phyloP scores from a whole-genome alignment of 2,113 vertebrate species.

The Myotis davidii region DNA sequence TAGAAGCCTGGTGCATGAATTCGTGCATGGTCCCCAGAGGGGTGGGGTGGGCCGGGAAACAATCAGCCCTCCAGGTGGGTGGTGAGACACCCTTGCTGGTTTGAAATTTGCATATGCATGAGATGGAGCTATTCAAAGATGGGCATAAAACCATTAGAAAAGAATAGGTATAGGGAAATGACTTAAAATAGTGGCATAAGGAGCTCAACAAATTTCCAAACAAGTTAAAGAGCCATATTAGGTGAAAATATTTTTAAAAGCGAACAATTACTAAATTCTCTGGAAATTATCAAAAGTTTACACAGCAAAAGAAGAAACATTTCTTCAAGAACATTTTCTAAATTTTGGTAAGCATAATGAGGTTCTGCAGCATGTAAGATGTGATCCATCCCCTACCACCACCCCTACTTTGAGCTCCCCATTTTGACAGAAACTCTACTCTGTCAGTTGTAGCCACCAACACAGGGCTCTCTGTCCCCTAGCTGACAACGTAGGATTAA shows the following conservation, averaged over 20 bases:
- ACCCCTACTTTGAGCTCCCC: background rate
- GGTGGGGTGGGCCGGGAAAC: no score
- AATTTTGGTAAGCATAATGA: slow-evolving; percentile 9
- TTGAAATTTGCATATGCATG: background rate
- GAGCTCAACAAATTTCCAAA: background rate
- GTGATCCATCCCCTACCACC: background rate
- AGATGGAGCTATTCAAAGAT: background rate
- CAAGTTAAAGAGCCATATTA: slow-evolving; percentile 4
- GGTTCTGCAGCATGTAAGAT: background rate
- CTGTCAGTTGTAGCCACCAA: background rate
- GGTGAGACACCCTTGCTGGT: no score
- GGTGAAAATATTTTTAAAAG: background rate
- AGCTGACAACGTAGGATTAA: background rate
- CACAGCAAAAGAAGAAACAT: slow-evolving; percentile 1
- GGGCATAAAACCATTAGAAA: slow-evolving; percentile 20
- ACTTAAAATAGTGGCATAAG: background rate
- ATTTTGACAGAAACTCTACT: slow-evolving; percentile 34
- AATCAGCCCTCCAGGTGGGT: no score
- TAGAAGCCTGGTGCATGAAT: no score
- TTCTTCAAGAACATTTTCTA: slow-evolving; percentile 17
- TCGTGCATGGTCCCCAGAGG: no score
- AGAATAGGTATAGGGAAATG: background rate
- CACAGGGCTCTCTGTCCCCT: background rate
- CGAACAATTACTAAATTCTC: background rate
- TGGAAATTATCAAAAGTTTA: background rate